Evolutionary conservation across 2,113 vertebrate species (phyloP).

Genomic region (Mungos mungo): DNA sequence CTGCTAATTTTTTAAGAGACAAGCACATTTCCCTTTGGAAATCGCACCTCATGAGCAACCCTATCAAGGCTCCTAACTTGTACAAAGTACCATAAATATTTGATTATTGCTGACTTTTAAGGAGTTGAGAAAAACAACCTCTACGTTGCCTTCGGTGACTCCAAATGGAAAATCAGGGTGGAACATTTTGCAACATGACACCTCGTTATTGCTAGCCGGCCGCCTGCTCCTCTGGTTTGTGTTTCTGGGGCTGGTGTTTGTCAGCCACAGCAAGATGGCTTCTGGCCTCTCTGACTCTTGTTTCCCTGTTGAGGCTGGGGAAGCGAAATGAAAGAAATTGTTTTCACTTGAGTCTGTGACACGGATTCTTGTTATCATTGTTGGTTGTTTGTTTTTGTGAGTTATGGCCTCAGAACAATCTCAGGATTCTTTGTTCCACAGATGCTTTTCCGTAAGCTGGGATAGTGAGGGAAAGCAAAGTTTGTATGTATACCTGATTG

Average conservation of each 20-base stretch:
- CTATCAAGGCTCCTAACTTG: neutral
- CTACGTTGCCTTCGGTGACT: slow-evolving; percentile 55
- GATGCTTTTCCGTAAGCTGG: neutral
- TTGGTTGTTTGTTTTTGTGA: neutral
- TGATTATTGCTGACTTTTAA: slow-evolving; percentile 58
- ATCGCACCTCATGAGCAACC: neutral
- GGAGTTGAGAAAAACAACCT: slow-evolving; percentile 60
- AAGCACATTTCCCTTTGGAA: neutral
- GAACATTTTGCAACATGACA: slow-evolving; percentile 50
- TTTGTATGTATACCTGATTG: neutral
- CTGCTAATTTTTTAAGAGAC: neutral
- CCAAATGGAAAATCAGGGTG: slow-evolving; percentile 21
- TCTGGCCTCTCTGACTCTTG: neutral
- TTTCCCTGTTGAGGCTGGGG: neutral
- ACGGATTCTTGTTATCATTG: neutral
- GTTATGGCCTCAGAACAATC: neutral
- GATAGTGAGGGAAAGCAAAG: neutral
- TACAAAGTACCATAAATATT: slow-evolving; percentile 51
- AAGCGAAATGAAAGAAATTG: neutral
- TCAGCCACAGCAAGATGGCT: neutral
- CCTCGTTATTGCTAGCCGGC: neutral
- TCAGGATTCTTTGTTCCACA: neutral
- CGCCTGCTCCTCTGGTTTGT: neutral
- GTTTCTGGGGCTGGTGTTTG: slow-evolving; percentile 20
- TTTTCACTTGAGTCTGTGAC: neutral